These are phyloP conservation scores for Prionace glauca DNA, from an alignment of 2,797 vertebrate genomes.

Conservation along the genomic window DNA sequence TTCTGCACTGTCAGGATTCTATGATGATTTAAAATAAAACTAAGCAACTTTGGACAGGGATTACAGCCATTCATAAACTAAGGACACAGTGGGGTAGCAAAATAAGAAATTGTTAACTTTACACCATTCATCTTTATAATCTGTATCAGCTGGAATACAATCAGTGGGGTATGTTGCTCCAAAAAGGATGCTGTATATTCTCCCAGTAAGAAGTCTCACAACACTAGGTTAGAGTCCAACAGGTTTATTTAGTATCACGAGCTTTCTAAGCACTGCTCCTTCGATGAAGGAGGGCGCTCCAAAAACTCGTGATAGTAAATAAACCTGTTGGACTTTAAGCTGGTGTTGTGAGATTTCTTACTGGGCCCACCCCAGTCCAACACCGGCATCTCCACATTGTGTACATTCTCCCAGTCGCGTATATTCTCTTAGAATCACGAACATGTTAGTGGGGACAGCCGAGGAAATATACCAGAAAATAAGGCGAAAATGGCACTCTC, in stretches of 20 bases:
- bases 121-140: background rate
- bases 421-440: background rate
- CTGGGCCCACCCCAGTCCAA: too few relatives aligned
- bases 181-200: too few relatives aligned
- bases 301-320: too few relatives aligned
- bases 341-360: too few relatives aligned
- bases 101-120: background rate
- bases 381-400: too few relatives aligned
- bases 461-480: background rate
- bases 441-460: background rate
- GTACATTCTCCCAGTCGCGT: background rate
- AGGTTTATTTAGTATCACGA: too few relatives aligned
- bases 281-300: too few relatives aligned
- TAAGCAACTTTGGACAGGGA: background rate
- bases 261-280: too few relatives aligned
- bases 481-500: background rate
- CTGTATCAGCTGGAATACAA: background rate
- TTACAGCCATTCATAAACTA: background rate
- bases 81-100: background rate
- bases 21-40: background rate
- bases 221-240: too few relatives aligned
- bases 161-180: background rate
- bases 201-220: too few relatives aligned
- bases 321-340: too few relatives aligned
- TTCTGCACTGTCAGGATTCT: too few relatives aligned